These are phyloP conservation scores for Plecotus auritus DNA, from an alignment of 2,113 vertebrate genomes.

Conservation along the genomic window DNA sequence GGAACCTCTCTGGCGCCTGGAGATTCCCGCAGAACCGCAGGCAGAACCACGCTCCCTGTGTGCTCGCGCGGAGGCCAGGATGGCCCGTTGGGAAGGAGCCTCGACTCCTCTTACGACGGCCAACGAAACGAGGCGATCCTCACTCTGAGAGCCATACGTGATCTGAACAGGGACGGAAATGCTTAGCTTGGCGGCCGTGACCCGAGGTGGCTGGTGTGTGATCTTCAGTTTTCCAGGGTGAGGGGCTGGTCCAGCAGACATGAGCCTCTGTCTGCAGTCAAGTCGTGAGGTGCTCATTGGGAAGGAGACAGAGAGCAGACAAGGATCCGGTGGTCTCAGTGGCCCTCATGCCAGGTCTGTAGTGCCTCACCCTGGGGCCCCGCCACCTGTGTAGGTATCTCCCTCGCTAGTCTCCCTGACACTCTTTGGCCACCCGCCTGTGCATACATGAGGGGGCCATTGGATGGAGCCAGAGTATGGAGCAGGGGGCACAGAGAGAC, in stretches of 20 bases:
- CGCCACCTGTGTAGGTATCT: too few species aligned
- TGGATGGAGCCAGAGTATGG: rapidly evolving
- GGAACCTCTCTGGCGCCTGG: neutral
- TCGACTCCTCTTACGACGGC: conserved; percentile 71
- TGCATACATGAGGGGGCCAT: neutral
- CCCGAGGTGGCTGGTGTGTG: conserved; percentile 53
- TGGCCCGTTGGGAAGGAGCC: conserved; percentile 46
- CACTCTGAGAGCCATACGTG: conserved; percentile 69
- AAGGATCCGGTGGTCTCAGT: neutral
- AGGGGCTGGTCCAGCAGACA: conserved; percentile 49
- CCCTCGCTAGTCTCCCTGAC: neutral
- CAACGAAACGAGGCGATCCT: conserved; percentile 73
- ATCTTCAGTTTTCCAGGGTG: conserved; percentile 72
- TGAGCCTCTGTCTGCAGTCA: conserved; percentile 35
- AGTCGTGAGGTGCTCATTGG: conserved; percentile 60
- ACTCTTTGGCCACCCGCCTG: neutral
- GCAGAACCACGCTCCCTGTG: conserved; percentile 31
- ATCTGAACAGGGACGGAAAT: conserved; percentile 54
- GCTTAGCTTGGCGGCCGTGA: conserved; percentile 70
- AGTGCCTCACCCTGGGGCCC: neutral
- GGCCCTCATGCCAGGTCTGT: neutral
- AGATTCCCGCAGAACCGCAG: neutral
- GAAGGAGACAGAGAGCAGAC: neutral
- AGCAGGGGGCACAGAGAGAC: neutral
- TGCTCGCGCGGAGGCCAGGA: conserved; percentile 54